Conservation (phyloP, 2,113 vertebrate genomes). For the Platanista minor region DNA sequence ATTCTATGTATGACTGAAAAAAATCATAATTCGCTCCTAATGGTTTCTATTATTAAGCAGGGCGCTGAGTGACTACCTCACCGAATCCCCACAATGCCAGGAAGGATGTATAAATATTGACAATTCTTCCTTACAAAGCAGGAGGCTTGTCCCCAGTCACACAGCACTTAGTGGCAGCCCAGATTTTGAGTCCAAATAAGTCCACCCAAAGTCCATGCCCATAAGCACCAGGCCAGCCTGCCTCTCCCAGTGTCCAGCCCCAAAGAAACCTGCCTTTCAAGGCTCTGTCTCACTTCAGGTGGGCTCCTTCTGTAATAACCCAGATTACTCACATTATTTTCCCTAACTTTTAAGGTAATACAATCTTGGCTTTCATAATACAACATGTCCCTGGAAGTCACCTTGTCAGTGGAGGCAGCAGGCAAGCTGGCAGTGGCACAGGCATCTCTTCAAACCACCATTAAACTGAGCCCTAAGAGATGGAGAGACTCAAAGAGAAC, state of each 20-base stretch:
- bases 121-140: neutral
- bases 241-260: too few species aligned
- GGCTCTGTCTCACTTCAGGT: neutral
- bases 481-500: neutral
- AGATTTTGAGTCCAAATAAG: neutral
- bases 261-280: neutral
- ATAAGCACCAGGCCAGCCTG: neutral
- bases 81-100: neutral
- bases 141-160: neutral
- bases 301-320: neutral
- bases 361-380: neutral
- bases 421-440: fast-evolving
- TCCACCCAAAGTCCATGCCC: neutral
- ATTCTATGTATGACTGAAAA: neutral
- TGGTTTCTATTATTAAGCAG: neutral
- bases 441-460: fast-evolving
- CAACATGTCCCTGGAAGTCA: neutral
- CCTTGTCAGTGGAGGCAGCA: neutral
- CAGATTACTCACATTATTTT: neutral
- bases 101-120: neutral
- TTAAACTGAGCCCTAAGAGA: neutral
- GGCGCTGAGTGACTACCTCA: neutral
- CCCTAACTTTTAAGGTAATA: neutral
- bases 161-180: neutral
- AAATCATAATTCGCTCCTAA: neutral